Conservation (phyloP, 2,888 invertebrate species). For the Lymantria monacha region DNA sequence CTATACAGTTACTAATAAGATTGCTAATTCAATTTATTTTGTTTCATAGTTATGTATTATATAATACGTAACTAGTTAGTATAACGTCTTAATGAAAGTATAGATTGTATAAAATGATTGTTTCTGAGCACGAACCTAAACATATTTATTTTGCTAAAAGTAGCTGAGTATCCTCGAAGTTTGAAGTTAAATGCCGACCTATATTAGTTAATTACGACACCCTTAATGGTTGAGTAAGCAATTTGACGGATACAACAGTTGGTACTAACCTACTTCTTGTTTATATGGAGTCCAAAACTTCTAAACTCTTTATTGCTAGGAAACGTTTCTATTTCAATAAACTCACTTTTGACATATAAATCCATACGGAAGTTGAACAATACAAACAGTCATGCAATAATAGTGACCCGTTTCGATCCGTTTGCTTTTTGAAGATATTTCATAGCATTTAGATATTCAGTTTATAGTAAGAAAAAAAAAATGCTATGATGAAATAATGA, state of each 20-base stretch:
- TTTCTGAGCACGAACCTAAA: background rate
- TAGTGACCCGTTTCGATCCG: slow-evolving; percentile 8
- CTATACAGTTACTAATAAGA: too few species aligned
- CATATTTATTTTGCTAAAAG: slow-evolving; percentile 4
- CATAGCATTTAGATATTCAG: background rate
- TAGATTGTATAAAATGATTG: too few species aligned
- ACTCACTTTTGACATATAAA: slow-evolving; percentile 34
- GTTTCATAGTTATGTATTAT: too few species aligned
- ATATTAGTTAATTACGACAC: slow-evolving; percentile 31
- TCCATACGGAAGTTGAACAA: slow-evolving; percentile 18
- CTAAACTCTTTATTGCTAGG: slow-evolving; percentile 12
- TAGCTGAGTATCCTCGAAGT: slow-evolving; percentile 6
- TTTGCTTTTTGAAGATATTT: slow-evolving; percentile 3
- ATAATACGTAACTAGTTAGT: too few species aligned
- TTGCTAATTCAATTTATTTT: too few species aligned
- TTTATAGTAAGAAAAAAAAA: background rate
- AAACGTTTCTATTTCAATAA: slow-evolving; percentile 32
- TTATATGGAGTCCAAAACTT: slow-evolving; percentile 35
- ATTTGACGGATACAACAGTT: slow-evolving; percentile 36
- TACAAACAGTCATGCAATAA: slow-evolving; percentile 23
- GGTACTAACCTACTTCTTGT: slow-evolving; percentile 31
- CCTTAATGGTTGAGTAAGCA: slow-evolving; percentile 36
- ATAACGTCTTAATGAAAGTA: too few species aligned
- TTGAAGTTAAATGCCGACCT: slow-evolving; percentile 19
- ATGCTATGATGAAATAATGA: too few species aligned